A percentile compares a stretch with the other conserved stretches of the same genome.
phyloP scores from a whole-genome alignment of 2,113 vertebrate genomes.

The Melanostigma gelatinosum region DNA sequence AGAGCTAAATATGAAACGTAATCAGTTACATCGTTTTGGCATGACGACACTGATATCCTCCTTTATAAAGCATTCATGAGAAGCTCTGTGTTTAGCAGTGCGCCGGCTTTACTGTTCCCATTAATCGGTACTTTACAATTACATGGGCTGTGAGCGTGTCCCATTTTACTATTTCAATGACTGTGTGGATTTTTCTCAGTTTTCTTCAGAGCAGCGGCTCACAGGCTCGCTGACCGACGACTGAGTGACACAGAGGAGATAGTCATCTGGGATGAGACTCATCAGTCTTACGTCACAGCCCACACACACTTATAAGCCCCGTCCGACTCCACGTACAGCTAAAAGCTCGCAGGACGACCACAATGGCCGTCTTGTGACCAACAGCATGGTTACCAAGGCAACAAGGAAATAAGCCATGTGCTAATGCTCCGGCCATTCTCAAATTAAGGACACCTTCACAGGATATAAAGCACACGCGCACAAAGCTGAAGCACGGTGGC shows the following conservation, averaged over 20 bases:
- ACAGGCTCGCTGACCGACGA: slow-evolving; percentile 53
- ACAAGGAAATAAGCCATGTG: slow-evolving; percentile 53
- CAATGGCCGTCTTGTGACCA: slow-evolving; percentile 57
- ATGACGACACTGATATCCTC: slow-evolving; percentile 23
- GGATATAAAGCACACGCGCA: slow-evolving; percentile 30
- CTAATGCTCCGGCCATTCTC: slow-evolving; percentile 37
- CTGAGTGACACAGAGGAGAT: slow-evolving; percentile 64
- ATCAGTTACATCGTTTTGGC: slow-evolving; percentile 42
- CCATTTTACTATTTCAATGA: slow-evolving; percentile 47
- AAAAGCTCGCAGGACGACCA: slow-evolving; percentile 31
- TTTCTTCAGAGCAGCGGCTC: slow-evolving; percentile 33
- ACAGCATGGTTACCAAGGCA: slow-evolving; percentile 55
- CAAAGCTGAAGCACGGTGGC: slow-evolving; percentile 16
- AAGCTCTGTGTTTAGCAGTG: slow-evolving; percentile 38
- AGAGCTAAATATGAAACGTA: slow-evolving; percentile 4
- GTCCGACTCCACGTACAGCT: slow-evolving; percentile 14
- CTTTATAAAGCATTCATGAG: slow-evolving; percentile 51
- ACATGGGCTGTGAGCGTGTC: slow-evolving; percentile 43
- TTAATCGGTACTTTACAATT: slow-evolving; percentile 54
- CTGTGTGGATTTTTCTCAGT: slow-evolving; percentile 44
- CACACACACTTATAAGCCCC: slow-evolving; percentile 42
- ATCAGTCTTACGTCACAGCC: slow-evolving; percentile 51
- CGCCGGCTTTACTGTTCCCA: slow-evolving; percentile 32
- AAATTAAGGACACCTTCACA: slow-evolving; percentile 72
- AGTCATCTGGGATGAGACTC: slow-evolving; percentile 66